These are phyloP conservation scores for Larimichthys crocea DNA, from an alignment of 2,113 vertebrate genomes.

Conservation along the genomic window DNA sequence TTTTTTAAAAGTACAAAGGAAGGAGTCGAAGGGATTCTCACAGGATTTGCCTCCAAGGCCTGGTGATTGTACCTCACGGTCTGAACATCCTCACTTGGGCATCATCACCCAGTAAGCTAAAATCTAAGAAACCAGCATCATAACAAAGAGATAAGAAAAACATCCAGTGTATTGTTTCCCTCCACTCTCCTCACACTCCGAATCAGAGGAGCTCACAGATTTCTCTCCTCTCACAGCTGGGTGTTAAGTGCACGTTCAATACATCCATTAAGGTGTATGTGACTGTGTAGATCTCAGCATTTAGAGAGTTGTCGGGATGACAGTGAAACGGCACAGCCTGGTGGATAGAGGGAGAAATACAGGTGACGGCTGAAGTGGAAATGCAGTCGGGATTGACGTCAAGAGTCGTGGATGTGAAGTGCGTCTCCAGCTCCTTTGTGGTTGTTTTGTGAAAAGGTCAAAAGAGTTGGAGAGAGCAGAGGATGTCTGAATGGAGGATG, in stretches of 20 bases:
- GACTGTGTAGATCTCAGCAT: conserved; percentile 27
- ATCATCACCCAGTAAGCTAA: conserved; percentile 46
- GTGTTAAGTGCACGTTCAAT: conserved; percentile 65
- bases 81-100: conserved; percentile 41
- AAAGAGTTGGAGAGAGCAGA: conserved; percentile 9
- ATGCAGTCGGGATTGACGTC: background rate
- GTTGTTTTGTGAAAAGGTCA: conserved; percentile 4
- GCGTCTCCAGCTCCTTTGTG: background rate
- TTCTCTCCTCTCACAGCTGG: background rate
- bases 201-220: conserved; percentile 2
- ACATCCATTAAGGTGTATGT: conserved; percentile 66
- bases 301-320: conserved; percentile 34
- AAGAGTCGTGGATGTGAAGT: conserved; percentile 10
- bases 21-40: conserved; percentile 63
- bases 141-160: conserved; percentile 53
- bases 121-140: conserved; percentile 61
- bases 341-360: conserved; percentile 51
- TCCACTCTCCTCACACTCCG: background rate
- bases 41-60: conserved; percentile 54
- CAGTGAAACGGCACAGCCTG: conserved; percentile 68
- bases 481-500: background rate
- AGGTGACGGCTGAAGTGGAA: background rate
- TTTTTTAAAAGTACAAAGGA: conserved; percentile 79
- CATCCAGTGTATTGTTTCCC: conserved; percentile 36
- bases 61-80: conserved; percentile 82